Percentiles rank a stretch among this genome's conserved stretches.
Evolutionary conservation across 2,113 vertebrate species (phyloP).

Genomic region (Psephotus haematonotus): DNA sequence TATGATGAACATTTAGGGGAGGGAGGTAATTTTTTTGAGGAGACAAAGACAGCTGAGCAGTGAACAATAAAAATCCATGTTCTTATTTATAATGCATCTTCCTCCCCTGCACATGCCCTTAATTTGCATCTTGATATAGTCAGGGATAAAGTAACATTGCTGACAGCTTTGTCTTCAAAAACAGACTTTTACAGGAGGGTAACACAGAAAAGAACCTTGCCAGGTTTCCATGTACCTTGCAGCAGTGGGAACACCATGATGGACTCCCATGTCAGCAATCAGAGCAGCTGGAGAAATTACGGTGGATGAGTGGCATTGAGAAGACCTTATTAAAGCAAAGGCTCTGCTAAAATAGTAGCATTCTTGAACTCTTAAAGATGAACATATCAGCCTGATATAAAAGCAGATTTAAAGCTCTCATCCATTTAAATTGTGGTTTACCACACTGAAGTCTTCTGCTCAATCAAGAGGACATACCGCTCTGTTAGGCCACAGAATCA

Average conservation of each 20-base stretch:
- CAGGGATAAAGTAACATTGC: not conserved
- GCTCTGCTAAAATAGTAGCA: not conserved
- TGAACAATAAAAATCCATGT: not conserved
- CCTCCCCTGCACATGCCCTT: not conserved
- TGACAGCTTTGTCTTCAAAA: not conserved
- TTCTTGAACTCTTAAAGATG: not conserved
- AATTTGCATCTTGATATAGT: not conserved
- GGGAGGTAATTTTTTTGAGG: not conserved
- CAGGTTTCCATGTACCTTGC: not conserved
- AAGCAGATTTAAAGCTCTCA: not conserved
- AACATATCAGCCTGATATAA: not conserved
- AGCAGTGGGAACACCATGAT: not conserved
- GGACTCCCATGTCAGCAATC: not conserved
- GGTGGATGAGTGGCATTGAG: not conserved
- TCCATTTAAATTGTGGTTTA: not conserved
- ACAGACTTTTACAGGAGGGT: not conserved
- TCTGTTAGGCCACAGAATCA: not conserved
- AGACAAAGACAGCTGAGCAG: not conserved
- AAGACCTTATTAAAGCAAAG: not conserved
- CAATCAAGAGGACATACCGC: not conserved
- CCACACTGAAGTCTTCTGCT: not conserved
- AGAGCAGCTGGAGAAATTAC: not conserved
- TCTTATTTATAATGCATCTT: not conserved
- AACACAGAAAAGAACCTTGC: not conserved
- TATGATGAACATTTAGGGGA: not conserved